phyloP scores from a whole-genome alignment of 2,888 invertebrate genomes.

The Cephus sareptanus region DNA sequence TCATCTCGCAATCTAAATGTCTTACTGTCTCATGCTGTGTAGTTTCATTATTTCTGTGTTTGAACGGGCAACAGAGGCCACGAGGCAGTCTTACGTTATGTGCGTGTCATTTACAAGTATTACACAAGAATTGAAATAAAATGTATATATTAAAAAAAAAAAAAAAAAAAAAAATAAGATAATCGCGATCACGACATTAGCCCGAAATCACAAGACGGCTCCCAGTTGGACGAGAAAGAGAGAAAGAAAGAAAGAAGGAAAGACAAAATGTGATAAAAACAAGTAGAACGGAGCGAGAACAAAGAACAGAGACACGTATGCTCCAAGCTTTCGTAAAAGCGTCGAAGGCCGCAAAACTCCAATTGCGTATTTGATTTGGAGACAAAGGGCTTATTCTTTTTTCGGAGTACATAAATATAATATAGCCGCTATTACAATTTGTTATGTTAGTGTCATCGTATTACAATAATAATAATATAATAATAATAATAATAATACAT shows the following conservation, averaged over 20 bases:
- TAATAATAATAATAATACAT: slow-evolving; percentile 53
- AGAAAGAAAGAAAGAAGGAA: not conserved
- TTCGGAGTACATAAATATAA: slow-evolving; percentile 61
- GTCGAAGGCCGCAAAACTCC: not conserved
- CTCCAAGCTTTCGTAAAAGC: not conserved
- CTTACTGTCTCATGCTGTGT: not conserved
- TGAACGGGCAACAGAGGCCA: not conserved
- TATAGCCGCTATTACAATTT: slow-evolving; percentile 60
- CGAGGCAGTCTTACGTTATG: not conserved
- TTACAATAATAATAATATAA: slow-evolving; percentile 47
- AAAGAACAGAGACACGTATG: not conserved
- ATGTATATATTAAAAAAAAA: not conserved
- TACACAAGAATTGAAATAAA: not conserved
- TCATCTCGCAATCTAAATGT: not conserved
- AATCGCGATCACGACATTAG: not conserved
- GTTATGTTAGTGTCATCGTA: slow-evolving; percentile 59
- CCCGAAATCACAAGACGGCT: not conserved
- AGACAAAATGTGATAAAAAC: not conserved
- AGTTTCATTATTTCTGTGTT: not conserved
- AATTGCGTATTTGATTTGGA: not conserved
- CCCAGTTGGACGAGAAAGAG: not conserved
- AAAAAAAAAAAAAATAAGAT: not conserved
- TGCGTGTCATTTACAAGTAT: not conserved
- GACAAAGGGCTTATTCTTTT: slow-evolving; percentile 31
- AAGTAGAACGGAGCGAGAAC: not conserved